Base-by-base conservation (phyloP, 2,888 invertebrate species). In the Spodoptera picta region DNA sequence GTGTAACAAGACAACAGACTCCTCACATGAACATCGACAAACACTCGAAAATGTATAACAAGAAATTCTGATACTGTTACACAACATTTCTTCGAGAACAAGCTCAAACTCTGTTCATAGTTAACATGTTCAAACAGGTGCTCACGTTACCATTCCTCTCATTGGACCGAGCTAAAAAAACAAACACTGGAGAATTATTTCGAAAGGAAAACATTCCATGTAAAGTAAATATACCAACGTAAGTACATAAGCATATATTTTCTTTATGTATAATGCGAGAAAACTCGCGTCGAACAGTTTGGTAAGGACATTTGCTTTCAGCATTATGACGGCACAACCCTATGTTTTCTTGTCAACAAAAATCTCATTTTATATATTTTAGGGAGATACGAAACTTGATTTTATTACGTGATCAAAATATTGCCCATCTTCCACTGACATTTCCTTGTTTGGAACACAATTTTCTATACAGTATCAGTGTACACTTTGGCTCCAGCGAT, bases 91-190 rank as follows among this genome's bases (percentile, higher is more conserved):
- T 78, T 65, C 51, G 61, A 65, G 59, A 59, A 73, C 69, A 69
- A 65, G 45, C 58, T 36, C 43, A 66, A 77, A 73, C 72, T 69
- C 56, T 10, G 36, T 56, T 71, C 73, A 65, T 77, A 79, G 79
- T 79, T 79, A 79, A 66, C 73, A 67, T 79, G 73, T 73, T 73
- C 71, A 73, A 79, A 79, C 69, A 79, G 66, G 61, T 76, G 73
- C 65, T 66, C 71, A 64, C 48, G 57, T 60, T 66, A 41, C 61
- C 65, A 44, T 65, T 61, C 60, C 69, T 73, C 71, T 66, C 63
- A 69, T 65, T 73, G 65, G 51, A 44, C 42, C 44, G 19, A 56
- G 64, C 66, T 65, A 55, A 73, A 79, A 78, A 71, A 73, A 73
- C 67, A 75, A 79, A 77, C 69, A 74, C 19, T 54, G 60, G 14